phyloP scores from a whole-genome alignment of 1,140 invertebrate genomes.

The Papilio helenus region DNA sequence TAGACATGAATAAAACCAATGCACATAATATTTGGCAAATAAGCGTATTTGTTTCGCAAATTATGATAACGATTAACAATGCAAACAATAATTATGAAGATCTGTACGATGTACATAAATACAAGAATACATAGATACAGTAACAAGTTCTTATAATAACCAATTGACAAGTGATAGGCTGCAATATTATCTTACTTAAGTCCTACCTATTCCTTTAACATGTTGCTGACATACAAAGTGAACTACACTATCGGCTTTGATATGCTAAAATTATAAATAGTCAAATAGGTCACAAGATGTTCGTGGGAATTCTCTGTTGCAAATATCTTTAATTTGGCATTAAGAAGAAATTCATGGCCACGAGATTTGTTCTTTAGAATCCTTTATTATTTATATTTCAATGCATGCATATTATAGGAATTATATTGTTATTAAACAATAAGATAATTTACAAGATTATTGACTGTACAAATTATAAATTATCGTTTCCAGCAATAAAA shows the following conservation, averaged over 20 bases:
- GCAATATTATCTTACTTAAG: conserved; percentile 21
- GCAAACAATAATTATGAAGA: neutral
- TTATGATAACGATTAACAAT: conserved; percentile 16
- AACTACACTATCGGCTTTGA: conserved; percentile 62
- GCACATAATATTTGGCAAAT: conserved; percentile 15
- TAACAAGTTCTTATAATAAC: neutral
- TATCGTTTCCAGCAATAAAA: neutral
- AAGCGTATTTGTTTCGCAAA: neutral
- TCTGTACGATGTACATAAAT: conserved; percentile 17
- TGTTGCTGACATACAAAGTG: conserved; percentile 19
- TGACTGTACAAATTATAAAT: neutral
- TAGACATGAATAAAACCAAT: conserved; percentile 30
- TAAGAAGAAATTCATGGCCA: conserved; percentile 21
- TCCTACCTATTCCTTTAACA: conserved; percentile 33
- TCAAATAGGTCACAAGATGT: conserved; percentile 52
- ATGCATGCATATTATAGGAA: neutral
- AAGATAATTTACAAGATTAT: too few relatives aligned
- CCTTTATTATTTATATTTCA: neutral
- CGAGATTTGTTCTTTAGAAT: neutral
- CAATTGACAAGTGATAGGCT: conserved; percentile 6
- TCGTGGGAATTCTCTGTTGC: conserved; percentile 50
- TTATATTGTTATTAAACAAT: neutral
- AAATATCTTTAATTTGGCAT: conserved; percentile 32
- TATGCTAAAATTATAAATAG: conserved; percentile 71
- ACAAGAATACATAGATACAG: conserved; percentile 3